Base-by-base conservation (phyloP, 2,113 vertebrate species). In the Prionailurus viverrinus region DNA sequence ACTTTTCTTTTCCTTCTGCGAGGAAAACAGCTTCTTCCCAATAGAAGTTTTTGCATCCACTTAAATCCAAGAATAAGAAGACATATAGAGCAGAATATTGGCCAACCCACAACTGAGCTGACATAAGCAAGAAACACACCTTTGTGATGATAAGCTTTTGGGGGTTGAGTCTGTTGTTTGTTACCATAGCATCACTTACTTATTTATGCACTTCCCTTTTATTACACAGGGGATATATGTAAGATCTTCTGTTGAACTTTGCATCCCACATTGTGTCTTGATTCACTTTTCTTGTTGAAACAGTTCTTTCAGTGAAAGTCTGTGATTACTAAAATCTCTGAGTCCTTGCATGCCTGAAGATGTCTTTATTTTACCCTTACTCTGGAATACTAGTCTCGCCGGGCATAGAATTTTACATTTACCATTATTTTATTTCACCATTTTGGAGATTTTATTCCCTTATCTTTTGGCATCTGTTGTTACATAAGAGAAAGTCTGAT, bases 11-110 rank as follows among this genome's bases (percentile, higher is more conserved):
- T 41, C 7, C 23, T 41, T 89, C 68, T 81, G 41, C 12, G 5
- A 16, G 16, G 61, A 79, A 74, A 55, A 51, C 3, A 86, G 16
- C 8, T 33, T 80, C 78, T 94, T 65, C 63, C 51, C 84, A 89
- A 25, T 8, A 82, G 33, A 89, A 61, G 51, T 4, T 23, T 80
- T 69, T 85, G 71, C n/a, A 94, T 78, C 58, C 91, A 36, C n/a
- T 84, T 68, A 69, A 91, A 45, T 80, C 66, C 65, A 45, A 21
- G 63, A 90, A 73, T 83, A 33, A 96, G 90, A 84, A 74, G 33
- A 5, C 23, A 29, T 1, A 9, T 4, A 13, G 33, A 29, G 39
- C 14, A 78, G 81, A 82, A 45, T 21, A 25, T 33, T 33, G 45
- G 48, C 41, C 8, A 15, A 41, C 11, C 45, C 63, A 48, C 51